Base-by-base conservation (phyloP, 2,113 vertebrate species). In the Tachuris rubrigastra region DNA sequence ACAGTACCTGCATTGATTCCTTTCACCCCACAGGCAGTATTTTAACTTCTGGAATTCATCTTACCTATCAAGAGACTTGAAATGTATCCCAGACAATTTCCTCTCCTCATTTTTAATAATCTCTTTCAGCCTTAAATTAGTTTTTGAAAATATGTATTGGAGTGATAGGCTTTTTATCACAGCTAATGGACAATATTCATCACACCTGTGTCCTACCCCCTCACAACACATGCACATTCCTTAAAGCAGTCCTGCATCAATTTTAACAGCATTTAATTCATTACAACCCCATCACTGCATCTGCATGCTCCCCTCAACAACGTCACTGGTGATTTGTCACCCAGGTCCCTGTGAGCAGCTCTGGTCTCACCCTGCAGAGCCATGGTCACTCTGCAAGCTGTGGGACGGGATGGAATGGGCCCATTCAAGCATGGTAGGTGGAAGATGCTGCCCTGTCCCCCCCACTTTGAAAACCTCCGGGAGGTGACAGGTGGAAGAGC, bases 51-150 rank as follows among this genome's bases (percentile, higher is more conserved):
- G 50, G 87, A 80, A 92, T 94, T 84, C 87, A 90, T 95, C 87
- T 88, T 85, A 86, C 85, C 94, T 86, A 74, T 67, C 79, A 17
- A 84, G 83, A 52, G 92, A 47, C 73, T 80, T 90, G 59, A 88
- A 93, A 92, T 95, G 84, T 90, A 95, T 86, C 93, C 80, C 59
- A 81, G 82, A 63, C 83, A 71, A 92, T 95, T 95, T 93, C 89
- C 76, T 55, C 68, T 50, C 73, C 65, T 92, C 91, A 75, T 96
- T 95, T 95, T 93, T 96, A 96, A 86, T 92, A 59, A 96, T 92
- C 83, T 81, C 83, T 80, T 95, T 93, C 76, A 81, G 59, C 47
- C 27, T 95, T 63, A 90, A 92, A 95, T 92, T 89, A 62, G 65
- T 77, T 96, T 95, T 92, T 74, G 83, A 95, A 93, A 90, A 77